Percentiles rank a stretch among this genome's conserved stretches.
These are phyloP conservation scores for Hestina assimilis DNA, from an alignment of 1,140 invertebrate species.

Conservation along the genomic window DNA sequence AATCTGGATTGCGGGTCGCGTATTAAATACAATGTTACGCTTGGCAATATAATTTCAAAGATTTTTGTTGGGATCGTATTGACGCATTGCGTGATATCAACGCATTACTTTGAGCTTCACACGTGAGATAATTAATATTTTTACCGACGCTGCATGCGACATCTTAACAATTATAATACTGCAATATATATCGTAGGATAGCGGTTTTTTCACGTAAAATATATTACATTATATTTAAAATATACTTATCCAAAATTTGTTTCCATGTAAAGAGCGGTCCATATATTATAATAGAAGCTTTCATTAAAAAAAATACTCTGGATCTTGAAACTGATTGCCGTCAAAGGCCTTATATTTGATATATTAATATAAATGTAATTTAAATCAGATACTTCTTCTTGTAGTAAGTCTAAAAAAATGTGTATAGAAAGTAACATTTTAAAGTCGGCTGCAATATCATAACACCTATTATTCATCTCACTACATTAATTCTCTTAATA, in stretches of 20 bases:
- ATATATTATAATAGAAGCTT: too few species aligned
- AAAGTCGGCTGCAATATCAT: not conserved
- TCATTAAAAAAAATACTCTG: too few species aligned
- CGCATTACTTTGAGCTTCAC: conserved; percentile 28
- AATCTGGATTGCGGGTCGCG: conserved; percentile 13
- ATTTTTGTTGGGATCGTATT: conserved; percentile 22
- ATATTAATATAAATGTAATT: too few species aligned
- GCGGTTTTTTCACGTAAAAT: conserved; percentile 1
- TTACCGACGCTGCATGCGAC: conserved; percentile 1
- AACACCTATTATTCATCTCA: not conserved
- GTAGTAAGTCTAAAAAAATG: too few species aligned
- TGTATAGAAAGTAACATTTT: not conserved
- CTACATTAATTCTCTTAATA: not conserved
- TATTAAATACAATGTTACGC: conserved; percentile 33
- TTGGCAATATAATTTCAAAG: conserved; percentile 34
- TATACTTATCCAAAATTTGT: too few species aligned
- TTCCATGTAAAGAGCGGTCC: too few species aligned
- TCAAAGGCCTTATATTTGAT: too few species aligned
- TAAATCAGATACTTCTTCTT: too few species aligned
- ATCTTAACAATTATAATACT: conserved; percentile 4
- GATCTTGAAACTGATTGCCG: too few species aligned
- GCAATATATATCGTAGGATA: not conserved
- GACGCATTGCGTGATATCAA: conserved; percentile 27
- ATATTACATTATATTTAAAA: too few species aligned
- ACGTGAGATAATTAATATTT: conserved; percentile 32